phyloP scores from a whole-genome alignment of 2,797 vertebrate species.

The Gobio occitaniae region DNA sequence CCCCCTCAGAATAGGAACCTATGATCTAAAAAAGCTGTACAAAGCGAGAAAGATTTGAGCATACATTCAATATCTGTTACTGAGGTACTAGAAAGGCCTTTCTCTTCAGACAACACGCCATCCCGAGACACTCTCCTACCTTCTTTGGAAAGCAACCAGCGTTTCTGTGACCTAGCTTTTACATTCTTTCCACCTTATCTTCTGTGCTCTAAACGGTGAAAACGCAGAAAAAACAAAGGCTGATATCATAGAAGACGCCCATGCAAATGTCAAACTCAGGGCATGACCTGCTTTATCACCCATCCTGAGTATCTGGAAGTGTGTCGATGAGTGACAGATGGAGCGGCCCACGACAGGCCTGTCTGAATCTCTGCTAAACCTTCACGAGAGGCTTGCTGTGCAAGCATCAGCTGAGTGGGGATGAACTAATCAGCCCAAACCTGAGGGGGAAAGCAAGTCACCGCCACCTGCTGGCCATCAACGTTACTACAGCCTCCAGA shows the following conservation, averaged over 20 bases:
- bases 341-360: conserved; percentile 6
- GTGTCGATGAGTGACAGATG: conserved; percentile 5
- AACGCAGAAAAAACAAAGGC: conserved; percentile 18
- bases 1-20: conserved; percentile 76
- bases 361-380: conserved; percentile 20
- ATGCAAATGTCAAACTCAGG: conserved; percentile 40
- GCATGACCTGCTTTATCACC: conserved; percentile 29
- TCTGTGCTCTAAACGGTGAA: conserved; percentile 28
- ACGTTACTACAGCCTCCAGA: conserved; percentile 5
- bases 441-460: conserved; percentile 7
- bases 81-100: conserved; percentile 87
- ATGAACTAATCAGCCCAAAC: conserved; percentile 22
- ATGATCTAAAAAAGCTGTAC: conserved; percentile 81
- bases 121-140: conserved; percentile 72
- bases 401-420: conserved; percentile 19
- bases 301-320: conserved; percentile 40
- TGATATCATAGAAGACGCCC: conserved; percentile 43
- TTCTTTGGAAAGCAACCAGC: conserved; percentile 78
- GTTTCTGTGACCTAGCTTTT: conserved; percentile 60
- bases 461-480: conserved; percentile 52
- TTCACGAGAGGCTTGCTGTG: neutral
- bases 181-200: conserved; percentile 30
- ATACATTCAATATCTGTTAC: conserved; percentile 91
- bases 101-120: conserved; percentile 78
- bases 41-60: conserved; percentile 76